Evolutionary conservation across 2,113 vertebrate genomes (phyloP), one percentile per base, ranked within the genome.

Genomic region (Mystacornis crossleyi): DNA sequence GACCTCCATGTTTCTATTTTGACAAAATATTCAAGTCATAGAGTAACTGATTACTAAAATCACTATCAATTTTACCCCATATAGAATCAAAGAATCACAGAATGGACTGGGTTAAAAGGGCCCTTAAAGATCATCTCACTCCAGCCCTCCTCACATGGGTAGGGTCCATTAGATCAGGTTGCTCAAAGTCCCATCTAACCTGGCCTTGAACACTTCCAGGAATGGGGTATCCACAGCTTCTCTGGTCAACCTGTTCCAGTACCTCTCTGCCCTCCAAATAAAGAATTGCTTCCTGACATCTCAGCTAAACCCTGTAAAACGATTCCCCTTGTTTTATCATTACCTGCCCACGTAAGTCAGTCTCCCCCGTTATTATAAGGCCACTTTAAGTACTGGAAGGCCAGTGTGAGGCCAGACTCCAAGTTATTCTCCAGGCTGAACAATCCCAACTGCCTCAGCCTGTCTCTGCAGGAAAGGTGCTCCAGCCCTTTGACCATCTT

Each of bases 131-230:
- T 25, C 26, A 81, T 24, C 8, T 51, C n/a, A 12, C 29, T 73
- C 18, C 28, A 45, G 19, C 1, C 2, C 4, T 1, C 2, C 21
- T 51, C 21, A 14, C 26, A 36, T 13, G 23, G 33, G 18, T 23
- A 66, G 14, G 17, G 8, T 51, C 33, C 12, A 45, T 9, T n/a
- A 73, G 23, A 43, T 18, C 14, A 43, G 23, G 21, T 10, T 28
- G 21, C 18, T 81, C 36, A 11, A 51, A 73, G 43, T 15, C 43
- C 26, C 51, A 73, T 17, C 34, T 51, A 38, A 43, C 18, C 6
- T 26, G 34, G 14, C 50, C 34, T 57, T 55, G 25, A 80, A 42
- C 14, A 42, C 9, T 55, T 42, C 16, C 31, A 47, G 20, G 29
- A 40, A 64, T 21, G 20, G 4, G 23, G 16, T 10, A 55, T 14